Conservation (phyloP, 2,797 vertebrate species). For the Mycteria americana region DNA sequence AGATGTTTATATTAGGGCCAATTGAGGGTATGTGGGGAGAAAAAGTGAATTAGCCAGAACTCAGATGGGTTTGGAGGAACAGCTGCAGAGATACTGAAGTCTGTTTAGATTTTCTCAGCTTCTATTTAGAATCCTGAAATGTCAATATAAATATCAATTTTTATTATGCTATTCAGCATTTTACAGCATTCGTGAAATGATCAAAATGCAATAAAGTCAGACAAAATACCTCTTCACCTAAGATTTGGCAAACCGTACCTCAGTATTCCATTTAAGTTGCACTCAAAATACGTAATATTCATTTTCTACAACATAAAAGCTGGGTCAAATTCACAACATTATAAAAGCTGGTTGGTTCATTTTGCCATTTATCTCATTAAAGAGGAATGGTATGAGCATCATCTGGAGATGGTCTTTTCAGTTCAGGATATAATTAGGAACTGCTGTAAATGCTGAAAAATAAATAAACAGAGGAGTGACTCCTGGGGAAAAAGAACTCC, state of each 20-base stretch:
- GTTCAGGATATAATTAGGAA: slow-evolving; percentile 59
- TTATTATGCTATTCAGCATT: slow-evolving; percentile 69
- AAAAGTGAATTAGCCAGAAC: slow-evolving; percentile 63
- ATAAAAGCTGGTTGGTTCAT: slow-evolving; percentile 30
- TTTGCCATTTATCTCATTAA: slow-evolving; percentile 58
- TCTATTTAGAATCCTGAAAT: slow-evolving; percentile 71
- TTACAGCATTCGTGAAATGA: slow-evolving; percentile 63
- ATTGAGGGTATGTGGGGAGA: slow-evolving; percentile 42
- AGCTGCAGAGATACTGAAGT: slow-evolving; percentile 42
- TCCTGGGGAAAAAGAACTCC: background rate
- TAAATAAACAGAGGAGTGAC: background rate
- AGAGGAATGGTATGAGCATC: slow-evolving; percentile 22
- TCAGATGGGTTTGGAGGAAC: slow-evolving; percentile 35
- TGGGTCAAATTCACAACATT: slow-evolving; percentile 31
- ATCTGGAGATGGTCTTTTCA: slow-evolving; percentile 44
- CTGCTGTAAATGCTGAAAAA: slow-evolving; percentile 40
- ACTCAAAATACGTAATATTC: slow-evolving; percentile 28
- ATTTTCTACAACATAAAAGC: slow-evolving; percentile 39
- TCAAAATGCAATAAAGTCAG: slow-evolving; percentile 62
- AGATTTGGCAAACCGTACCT: slow-evolving; percentile 23
- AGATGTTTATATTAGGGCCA: slow-evolving; percentile 63
- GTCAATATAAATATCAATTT: slow-evolving; percentile 76
- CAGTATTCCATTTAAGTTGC: slow-evolving; percentile 45
- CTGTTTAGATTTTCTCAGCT: slow-evolving; percentile 70
- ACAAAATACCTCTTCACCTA: slow-evolving; percentile 59